Evolutionary conservation across 2,797 vertebrate species (phyloP).

Genomic region (Urophycis tenuis): DNA sequence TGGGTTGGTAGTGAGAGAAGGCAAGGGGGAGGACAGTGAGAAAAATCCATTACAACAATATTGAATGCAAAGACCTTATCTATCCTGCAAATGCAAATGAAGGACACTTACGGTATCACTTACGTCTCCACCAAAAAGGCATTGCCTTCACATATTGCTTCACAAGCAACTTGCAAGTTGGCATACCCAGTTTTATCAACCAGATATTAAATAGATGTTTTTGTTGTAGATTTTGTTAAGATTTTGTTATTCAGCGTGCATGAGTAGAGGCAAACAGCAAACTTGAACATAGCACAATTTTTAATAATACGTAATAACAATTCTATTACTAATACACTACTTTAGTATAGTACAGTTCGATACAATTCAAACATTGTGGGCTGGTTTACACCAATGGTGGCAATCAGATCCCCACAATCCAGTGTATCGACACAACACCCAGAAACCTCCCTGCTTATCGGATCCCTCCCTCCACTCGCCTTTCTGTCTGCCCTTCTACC

Average conservation of each 20-base stretch:
- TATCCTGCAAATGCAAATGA: not conserved
- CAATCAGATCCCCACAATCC: not conserved
- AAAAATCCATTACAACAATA: not conserved
- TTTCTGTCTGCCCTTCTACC: constrained; percentile 9
- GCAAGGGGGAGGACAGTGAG: not conserved
- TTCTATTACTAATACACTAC: not conserved
- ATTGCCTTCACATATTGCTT: not conserved
- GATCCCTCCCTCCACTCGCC: constrained; percentile 27
- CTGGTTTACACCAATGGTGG: no score
- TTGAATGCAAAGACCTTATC: not conserved
- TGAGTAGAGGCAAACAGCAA: not conserved
- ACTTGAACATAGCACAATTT: not conserved
- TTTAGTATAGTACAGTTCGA: not conserved
- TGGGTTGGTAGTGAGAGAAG: not conserved
- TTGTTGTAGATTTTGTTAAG: not conserved
- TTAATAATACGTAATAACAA: not conserved
- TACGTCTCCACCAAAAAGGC: not conserved
- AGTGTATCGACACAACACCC: not conserved
- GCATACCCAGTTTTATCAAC: no score
- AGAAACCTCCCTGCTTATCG: constrained; percentile 22
- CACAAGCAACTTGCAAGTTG: not conserved
- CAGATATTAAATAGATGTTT: no score
- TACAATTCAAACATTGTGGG: no score
- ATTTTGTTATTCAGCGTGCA: not conserved
- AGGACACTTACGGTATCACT: not conserved